Evolutionary conservation across 2,888 invertebrate genomes (phyloP).

Genomic region (Campoletis raptor): DNA sequence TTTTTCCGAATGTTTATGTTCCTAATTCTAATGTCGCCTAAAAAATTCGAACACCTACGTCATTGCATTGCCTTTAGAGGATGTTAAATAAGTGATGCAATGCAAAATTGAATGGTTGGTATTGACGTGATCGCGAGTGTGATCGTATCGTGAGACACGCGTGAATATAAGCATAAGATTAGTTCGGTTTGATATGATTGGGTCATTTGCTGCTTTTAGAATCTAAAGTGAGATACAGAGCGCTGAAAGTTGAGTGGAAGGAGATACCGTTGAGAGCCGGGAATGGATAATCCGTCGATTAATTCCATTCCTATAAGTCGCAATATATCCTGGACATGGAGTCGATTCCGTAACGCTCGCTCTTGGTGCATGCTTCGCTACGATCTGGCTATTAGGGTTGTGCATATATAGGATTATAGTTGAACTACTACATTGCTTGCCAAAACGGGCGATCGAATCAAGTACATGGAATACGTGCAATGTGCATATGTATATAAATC

Average conservation of each 20-base stretch:
- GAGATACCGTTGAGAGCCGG: conserved; percentile 30
- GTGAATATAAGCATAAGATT: neutral
- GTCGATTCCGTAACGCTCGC: conserved; percentile 42
- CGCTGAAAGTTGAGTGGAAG: conserved; percentile 17
- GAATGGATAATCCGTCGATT: conserved; percentile 67
- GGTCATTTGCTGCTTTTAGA: neutral
- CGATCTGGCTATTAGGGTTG: conserved; percentile 41
- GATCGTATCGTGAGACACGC: conserved; percentile 35
- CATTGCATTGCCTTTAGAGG: neutral
- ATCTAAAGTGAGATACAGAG: conserved; percentile 36
- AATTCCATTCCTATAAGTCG: conserved; percentile 68
- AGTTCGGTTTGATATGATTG: conserved; percentile 30
- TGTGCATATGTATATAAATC: neutral
- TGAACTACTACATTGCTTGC: conserved; percentile 38
- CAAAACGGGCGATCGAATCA: conserved; percentile 58
- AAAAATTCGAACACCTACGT: no score
- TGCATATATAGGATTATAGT: conserved; percentile 14
- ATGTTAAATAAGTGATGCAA: neutral
- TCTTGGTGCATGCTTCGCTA: conserved; percentile 34
- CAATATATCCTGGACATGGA: conserved; percentile 54
- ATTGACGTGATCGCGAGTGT: no score
- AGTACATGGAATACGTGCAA: conserved; percentile 20
- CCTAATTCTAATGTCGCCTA: no score
- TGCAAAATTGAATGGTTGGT: conserved; percentile 34
- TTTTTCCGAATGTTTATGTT: no score